A percentile compares a stretch with the other conserved stretches of the same genome.
Conservation (phyloP, 1,140 invertebrate genomes). For the Platyura marginata region DNA sequence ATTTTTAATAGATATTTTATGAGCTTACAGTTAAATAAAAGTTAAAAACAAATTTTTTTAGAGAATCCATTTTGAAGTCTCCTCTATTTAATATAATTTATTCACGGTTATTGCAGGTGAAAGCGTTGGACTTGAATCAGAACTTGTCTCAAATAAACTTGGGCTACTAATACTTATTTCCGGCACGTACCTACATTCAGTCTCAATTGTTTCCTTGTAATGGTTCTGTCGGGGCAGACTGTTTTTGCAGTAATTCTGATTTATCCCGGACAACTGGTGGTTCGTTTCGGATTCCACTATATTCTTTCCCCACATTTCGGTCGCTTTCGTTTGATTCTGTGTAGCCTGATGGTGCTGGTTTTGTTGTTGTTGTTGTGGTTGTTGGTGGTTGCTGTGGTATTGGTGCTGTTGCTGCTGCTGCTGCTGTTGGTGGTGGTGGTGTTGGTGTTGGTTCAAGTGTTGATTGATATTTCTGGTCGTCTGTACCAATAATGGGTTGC, state of each 20-base stretch:
- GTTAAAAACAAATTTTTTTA: too few relatives aligned
- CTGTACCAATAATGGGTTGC: too few relatives aligned
- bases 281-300: conserved; percentile 12
- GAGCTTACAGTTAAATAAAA: too few relatives aligned
- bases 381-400: conserved; percentile 7
- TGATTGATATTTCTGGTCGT: conserved; percentile 10
- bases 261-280: conserved; percentile 8
- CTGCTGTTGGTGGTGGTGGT: conserved; percentile 7
- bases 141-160: conserved; percentile 18
- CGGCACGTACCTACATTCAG: conserved; percentile 9
- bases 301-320: conserved; percentile 19
- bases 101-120: conserved; percentile 1
- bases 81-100: conserved; percentile 1
- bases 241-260: conserved; percentile 18
- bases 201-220: conserved; percentile 9
- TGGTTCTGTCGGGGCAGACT: conserved; percentile 16
- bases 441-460: conserved; percentile 7
- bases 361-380: conserved; percentile 9
- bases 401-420: conserved; percentile 9
- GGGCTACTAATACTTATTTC: conserved; percentile 22
- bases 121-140: conserved; percentile 6
- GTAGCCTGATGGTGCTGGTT: conserved; percentile 11
- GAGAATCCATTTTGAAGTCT: too few relatives aligned
- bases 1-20: too few relatives aligned
- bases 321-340: conserved; percentile 20